phyloP scores from a whole-genome alignment of 2,797 vertebrate species.

The Pantherophis alleghaniensis region DNA sequence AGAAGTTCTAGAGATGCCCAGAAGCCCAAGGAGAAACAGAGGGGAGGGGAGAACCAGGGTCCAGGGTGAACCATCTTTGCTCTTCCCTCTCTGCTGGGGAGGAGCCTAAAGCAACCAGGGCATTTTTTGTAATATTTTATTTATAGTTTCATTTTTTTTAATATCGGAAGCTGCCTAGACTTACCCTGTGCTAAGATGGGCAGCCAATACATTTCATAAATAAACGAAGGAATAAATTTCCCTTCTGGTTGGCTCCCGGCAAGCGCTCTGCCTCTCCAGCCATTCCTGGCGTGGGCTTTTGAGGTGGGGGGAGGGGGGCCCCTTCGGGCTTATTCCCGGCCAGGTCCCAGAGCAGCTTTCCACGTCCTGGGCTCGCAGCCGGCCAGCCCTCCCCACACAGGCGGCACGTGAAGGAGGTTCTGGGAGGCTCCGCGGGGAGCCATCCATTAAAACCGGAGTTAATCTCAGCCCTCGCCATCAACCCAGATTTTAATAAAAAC shows the following conservation, averaged over 20 bases:
- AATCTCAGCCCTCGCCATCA: constrained; percentile 52
- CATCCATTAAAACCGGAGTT: constrained; percentile 37
- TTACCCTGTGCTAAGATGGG: not conserved
- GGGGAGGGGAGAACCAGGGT: not conserved
- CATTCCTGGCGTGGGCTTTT: not conserved
- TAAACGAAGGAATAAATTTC: not conserved
- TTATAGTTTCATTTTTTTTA: not conserved
- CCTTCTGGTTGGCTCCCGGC: not conserved
- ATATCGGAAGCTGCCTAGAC: not conserved
- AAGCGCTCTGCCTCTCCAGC: not conserved
- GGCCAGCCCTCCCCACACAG: not conserved
- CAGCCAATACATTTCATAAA: not conserved
- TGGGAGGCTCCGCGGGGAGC: constrained; percentile 25
- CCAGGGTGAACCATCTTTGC: too few relatives aligned
- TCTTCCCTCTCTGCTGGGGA: not conserved
- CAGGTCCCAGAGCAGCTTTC: rapidly evolving
- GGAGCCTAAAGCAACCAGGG: not conserved
- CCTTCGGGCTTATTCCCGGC: rapidly evolving
- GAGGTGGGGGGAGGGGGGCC: not conserved
- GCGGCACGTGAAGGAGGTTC: not conserved
- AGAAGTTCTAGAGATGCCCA: not conserved
- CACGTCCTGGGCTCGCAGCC: not conserved
- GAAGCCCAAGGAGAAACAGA: not conserved
- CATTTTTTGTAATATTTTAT: not conserved
- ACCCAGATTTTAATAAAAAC: constrained; percentile 54